A percentile compares a stretch with the other conserved stretches of the same genome.
These are phyloP conservation scores for Argyrosomus regius DNA, from an alignment of 2,797 vertebrate genomes.

Conservation along the genomic window DNA sequence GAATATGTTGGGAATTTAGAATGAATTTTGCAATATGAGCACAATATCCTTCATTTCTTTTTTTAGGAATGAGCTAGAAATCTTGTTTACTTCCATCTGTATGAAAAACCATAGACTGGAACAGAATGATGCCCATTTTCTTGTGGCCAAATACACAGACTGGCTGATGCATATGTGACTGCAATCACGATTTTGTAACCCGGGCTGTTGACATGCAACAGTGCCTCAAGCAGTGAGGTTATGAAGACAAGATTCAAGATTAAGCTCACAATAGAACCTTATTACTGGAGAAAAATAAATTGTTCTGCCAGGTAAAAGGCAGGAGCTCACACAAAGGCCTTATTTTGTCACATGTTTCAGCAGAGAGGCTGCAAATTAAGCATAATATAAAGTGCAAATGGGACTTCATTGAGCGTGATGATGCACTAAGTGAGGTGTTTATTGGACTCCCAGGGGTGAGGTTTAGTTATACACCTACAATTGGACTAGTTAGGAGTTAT, in stretches of 20 bases:
- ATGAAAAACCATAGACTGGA: not conserved
- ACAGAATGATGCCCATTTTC: not conserved
- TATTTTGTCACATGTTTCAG: constrained; percentile 19
- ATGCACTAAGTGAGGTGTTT: constrained; percentile 20
- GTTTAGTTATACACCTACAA: constrained; percentile 9
- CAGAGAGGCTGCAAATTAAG: constrained; percentile 18
- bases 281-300: constrained; percentile 18
- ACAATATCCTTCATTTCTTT: not conserved
- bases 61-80: not conserved
- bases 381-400: constrained; percentile 8
- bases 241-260: constrained; percentile 20
- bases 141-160: constrained; percentile 1
- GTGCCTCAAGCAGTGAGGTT: not conserved
- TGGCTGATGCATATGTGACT: constrained; percentile 14
- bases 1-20: not conserved
- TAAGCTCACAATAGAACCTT: constrained; percentile 6
- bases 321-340: constrained; percentile 6
- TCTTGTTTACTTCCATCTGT: not conserved
- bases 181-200: constrained; percentile 13
- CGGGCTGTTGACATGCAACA: constrained; percentile 8
- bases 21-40: not conserved
- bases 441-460: constrained; percentile 11
- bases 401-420: not conserved
- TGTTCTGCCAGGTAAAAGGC: constrained; percentile 4
- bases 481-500: constrained; percentile 7